phyloP scores from a whole-genome alignment of 2,797 vertebrate species.

The Enteromius thamalakanensis region DNA sequence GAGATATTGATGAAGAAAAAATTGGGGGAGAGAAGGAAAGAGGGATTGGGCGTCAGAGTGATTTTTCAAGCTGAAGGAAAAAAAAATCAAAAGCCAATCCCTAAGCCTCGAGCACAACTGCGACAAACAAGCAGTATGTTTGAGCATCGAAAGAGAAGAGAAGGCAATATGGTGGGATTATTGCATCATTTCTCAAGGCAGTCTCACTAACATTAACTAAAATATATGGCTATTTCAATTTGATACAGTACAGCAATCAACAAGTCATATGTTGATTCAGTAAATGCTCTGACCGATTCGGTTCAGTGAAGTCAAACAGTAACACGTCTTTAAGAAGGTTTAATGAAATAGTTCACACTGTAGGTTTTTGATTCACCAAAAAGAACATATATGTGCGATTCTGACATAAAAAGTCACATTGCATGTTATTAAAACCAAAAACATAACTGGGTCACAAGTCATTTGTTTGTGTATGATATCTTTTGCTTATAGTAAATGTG shows the following conservation, averaged over 20 bases:
- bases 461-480: background rate
- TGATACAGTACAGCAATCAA: background rate
- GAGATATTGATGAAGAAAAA: background rate
- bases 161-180: conserved; percentile 10
- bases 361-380: background rate
- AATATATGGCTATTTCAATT: background rate
- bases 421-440: background rate
- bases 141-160: conserved; percentile 7
- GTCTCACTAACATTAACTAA: background rate
- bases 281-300: background rate
- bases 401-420: background rate
- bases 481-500: background rate
- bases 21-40: background rate
- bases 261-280: background rate
- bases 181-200: conserved; percentile 5
- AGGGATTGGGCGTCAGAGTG: background rate
- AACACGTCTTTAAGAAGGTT: background rate
- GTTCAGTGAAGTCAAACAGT: background rate
- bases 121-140: background rate
- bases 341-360: too few species aligned
- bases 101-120: conserved; percentile 1
- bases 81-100: conserved; percentile 20
- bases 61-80: conserved; percentile 34
- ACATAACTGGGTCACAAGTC: background rate
- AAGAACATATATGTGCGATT: background rate